These are phyloP conservation scores for Frieseomelitta varia DNA, from an alignment of 1,140 invertebrate genomes.

Conservation along the genomic window DNA sequence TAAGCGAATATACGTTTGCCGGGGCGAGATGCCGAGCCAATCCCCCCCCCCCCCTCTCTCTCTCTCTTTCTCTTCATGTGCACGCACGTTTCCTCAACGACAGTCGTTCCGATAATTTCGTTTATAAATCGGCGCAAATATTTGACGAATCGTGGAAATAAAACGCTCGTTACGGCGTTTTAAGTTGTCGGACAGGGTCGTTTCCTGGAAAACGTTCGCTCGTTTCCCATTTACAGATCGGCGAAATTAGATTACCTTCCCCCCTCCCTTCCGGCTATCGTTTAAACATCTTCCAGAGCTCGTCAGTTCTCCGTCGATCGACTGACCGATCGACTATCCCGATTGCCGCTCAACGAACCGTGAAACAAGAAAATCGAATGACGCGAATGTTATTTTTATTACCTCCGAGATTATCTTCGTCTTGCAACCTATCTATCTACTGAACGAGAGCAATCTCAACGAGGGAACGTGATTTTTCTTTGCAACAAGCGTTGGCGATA, in stretches of 20 bases:
- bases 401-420: neutral
- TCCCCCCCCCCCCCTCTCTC: too few relatives aligned
- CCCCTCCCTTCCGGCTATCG: neutral
- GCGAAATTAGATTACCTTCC: neutral
- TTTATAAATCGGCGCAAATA: slow-evolving; percentile 26
- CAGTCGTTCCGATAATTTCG: slow-evolving; percentile 5
- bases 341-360: neutral
- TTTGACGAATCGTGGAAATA: slow-evolving; percentile 27
- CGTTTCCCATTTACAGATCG: neutral
- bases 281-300: neutral
- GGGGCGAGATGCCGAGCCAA: too few relatives aligned
- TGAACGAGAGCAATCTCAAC: neutral
- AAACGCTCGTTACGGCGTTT: slow-evolving; percentile 7
- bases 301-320: neutral
- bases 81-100: neutral
- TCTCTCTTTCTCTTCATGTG: too few relatives aligned
- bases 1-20: slow-evolving; percentile 23
- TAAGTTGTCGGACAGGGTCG: slow-evolving; percentile 3
- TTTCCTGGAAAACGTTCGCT: too few relatives aligned
- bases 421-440: neutral
- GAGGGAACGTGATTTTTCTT: neutral
- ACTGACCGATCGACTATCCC: neutral
- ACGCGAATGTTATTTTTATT: neutral
- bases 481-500: too few relatives aligned
- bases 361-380: neutral